These are phyloP conservation scores for Sparidentex hasta DNA, from an alignment of 2,797 vertebrate species.

Conservation along the genomic window DNA sequence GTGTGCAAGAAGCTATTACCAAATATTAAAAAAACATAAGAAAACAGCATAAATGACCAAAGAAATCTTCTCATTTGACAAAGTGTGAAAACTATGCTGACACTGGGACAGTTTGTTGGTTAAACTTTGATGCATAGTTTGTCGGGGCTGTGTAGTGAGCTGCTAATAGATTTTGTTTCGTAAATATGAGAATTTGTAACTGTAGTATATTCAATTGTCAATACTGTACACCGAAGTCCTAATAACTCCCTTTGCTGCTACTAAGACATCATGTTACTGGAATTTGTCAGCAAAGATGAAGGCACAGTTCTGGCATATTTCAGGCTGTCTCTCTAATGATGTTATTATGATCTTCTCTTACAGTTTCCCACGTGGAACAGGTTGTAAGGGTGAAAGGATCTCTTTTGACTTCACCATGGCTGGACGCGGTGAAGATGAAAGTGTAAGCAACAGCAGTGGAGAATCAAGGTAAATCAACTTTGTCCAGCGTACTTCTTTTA, in stretches of 20 bases:
- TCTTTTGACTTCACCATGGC: slow-evolving; percentile 90
- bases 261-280: background rate
- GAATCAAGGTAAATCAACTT: slow-evolving; percentile 92
- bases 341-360: slow-evolving; percentile 22
- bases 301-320: background rate
- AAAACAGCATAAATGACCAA: background rate
- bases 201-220: background rate
- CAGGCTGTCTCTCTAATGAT: background rate
- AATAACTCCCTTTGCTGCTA: background rate
- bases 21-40: background rate
- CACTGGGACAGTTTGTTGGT: slow-evolving; percentile 2
- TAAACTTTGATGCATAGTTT: slow-evolving; percentile 16
- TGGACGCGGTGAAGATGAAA: slow-evolving; percentile 97
- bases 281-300: background rate
- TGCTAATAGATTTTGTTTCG: background rate
- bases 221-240: background rate
- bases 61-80: background rate
- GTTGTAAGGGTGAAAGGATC: slow-evolving; percentile 55
- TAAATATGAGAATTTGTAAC: background rate
- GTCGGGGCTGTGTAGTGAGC: background rate
- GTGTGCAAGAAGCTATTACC: background rate
- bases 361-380: slow-evolving; percentile 70
- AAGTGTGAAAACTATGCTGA: slow-evolving; percentile 10
- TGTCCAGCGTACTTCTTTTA: background rate
- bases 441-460: slow-evolving; percentile 94